Base-by-base conservation (phyloP, 2,113 vertebrate genomes). In the Neotragus pygmaeus region DNA sequence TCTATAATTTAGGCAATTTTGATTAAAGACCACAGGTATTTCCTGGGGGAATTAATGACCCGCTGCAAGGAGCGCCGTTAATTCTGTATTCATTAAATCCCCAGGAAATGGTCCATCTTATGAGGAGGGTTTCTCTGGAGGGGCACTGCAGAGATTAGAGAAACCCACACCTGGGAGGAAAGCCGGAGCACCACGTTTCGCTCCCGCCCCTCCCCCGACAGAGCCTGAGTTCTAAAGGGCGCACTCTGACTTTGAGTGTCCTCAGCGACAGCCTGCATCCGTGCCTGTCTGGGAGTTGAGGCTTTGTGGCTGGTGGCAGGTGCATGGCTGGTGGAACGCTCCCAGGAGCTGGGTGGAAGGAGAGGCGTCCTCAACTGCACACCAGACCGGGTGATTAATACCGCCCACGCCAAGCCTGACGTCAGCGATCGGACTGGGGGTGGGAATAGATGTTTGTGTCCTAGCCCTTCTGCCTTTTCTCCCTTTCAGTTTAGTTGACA, bases 251-350 rank as follows among this genome's bases (percentile, higher is more conserved):
- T 97, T 78, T 90, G 58, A 62, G 53, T 53, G 81, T 85, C 33
- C 7, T 90, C 57, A 57, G 83, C 33, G 33, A 36, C 89, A 89
- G 85, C 91, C 73, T 60, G 94, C 84, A 96, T 96, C 55, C 92
- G 57, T 96, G 98, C 96, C 93, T 98, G 91, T 85, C 95, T 95
- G 97, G 91, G 98, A 95, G 85, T 80, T 2, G 70, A 91, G 97
- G 97, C 94, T 98, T 98, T 98, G 98, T 98, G 98, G 98, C 95
- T 91, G 91, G 0, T 0, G 49, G 97, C 97, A 98, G 96, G 97
- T 97, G 97, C 96, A 88, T 43, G 93, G 94, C 84, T 96, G 84
- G 96, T 90, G 95, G 95, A 98, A 96, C 93, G 84, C 97, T 94
- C 97, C 97, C 98, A 97, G 97, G 84, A 88, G 90, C 57, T 47